A percentile compares a stretch with the other conserved stretches of the same genome.
phyloP scores from a whole-genome alignment of 2,888 invertebrate species.

The Hemistola chrysoprasaria region DNA sequence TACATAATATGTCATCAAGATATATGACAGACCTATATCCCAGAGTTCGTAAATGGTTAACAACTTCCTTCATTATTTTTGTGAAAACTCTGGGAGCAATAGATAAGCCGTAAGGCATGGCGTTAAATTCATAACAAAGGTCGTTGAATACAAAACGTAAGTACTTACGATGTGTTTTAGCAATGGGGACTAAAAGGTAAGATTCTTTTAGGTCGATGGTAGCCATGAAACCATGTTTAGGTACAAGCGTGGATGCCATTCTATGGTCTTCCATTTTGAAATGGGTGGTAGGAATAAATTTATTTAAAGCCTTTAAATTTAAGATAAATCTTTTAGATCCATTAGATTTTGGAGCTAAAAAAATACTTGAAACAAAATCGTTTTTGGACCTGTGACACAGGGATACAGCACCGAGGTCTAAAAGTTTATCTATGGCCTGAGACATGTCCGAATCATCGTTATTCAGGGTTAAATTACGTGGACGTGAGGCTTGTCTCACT shows the following conservation, averaged over 20 bases:
- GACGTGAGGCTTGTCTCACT: too few relatives aligned
- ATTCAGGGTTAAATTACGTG: too few relatives aligned
- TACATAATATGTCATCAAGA: conserved; percentile 6
- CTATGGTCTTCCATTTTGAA: conserved; percentile 1
- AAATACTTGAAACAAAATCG: too few relatives aligned
- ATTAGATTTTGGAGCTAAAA: too few relatives aligned
- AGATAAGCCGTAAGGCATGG: not conserved
- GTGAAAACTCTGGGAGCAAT: conserved; percentile 1
- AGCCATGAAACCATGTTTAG: not conserved
- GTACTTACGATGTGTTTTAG: not conserved
- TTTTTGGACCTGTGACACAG: too few relatives aligned
- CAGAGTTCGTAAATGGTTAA: not conserved
- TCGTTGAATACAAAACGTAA: not conserved
- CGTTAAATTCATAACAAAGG: not conserved
- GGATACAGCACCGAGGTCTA: too few relatives aligned
- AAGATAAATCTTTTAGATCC: too few relatives aligned
- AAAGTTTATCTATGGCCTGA: too few relatives aligned
- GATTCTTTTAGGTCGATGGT: conserved; percentile 1
- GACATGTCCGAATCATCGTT: too few relatives aligned
- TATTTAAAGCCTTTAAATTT: not conserved
- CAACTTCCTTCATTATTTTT: too few relatives aligned
- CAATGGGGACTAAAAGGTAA: too few relatives aligned
- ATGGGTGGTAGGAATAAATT: not conserved
- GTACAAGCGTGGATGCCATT: not conserved
- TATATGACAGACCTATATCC: conserved; percentile 5